These are phyloP conservation scores for Drosophila acutilabella DNA, from an alignment of 2,888 invertebrate genomes.

Conservation along the genomic window DNA sequence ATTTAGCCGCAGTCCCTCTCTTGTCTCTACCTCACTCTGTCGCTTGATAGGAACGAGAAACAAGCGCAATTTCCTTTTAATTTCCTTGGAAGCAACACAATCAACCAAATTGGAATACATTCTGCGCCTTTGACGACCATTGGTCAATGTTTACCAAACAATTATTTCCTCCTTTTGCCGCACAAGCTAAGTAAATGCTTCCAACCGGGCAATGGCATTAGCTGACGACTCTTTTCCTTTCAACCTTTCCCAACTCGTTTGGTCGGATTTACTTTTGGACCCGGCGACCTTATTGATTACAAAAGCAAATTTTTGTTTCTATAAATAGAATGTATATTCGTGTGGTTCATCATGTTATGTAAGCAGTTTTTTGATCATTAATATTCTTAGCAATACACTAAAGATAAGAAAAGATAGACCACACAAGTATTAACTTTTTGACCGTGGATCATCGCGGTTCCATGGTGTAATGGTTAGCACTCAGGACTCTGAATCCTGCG, in stretches of 20 bases:
- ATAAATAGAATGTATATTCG: slow-evolving; percentile 10
- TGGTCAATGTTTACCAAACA: slow-evolving; percentile 73
- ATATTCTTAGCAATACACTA: slow-evolving; percentile 9
- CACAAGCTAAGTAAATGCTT: slow-evolving; percentile 61
- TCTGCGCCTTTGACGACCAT: slow-evolving; percentile 48
- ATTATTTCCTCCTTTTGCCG: slow-evolving; percentile 71
- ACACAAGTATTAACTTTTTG: slow-evolving; percentile 16
- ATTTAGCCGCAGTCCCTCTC: slow-evolving; percentile 49
- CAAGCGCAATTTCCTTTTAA: slow-evolving; percentile 79
- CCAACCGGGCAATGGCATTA: slow-evolving; percentile 41
- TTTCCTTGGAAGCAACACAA: slow-evolving; percentile 59
- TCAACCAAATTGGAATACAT: slow-evolving; percentile 30
- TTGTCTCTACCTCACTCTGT: not conserved
- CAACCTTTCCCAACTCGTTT: slow-evolving; percentile 5
- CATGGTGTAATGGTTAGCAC: slow-evolving; percentile 87
- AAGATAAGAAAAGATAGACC: slow-evolving; percentile 16
- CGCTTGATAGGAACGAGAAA: slow-evolving; percentile 27
- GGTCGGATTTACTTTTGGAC: not conserved
- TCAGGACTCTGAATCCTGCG: slow-evolving; percentile 86
- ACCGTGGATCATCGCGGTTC: slow-evolving; percentile 76
- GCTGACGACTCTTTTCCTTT: slow-evolving; percentile 13
- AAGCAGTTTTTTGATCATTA: slow-evolving; percentile 13
- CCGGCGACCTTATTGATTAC: slow-evolving; percentile 25
- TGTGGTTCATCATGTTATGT: not conserved
- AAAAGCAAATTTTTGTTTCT: slow-evolving; percentile 20